phyloP scores from a whole-genome alignment of 2,113 vertebrate genomes.

The Phylloscopus trochilus region DNA sequence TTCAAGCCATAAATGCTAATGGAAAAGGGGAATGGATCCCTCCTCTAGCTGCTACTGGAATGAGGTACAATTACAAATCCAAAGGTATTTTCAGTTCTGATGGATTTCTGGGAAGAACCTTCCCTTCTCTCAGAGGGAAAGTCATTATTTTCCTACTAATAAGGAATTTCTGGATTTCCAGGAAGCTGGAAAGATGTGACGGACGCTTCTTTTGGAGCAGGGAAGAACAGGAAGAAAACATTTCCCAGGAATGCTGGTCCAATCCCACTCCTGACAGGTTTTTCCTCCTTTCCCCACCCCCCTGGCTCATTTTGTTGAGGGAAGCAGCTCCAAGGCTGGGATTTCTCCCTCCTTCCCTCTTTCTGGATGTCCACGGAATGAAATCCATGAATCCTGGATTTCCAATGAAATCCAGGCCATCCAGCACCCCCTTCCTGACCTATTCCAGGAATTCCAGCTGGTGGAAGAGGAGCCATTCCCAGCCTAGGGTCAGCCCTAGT shows the following conservation, averaged over 20 bases:
- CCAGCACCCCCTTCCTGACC: background rate
- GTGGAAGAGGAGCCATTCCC: background rate
- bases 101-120: background rate
- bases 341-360: background rate
- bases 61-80: background rate
- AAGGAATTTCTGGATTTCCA: background rate
- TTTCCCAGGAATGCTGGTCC: background rate
- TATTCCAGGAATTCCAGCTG: background rate
- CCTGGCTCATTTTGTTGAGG: background rate
- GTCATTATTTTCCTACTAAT: background rate
- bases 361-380: too few species aligned
- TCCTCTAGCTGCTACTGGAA: background rate
- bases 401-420: background rate
- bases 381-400: background rate
- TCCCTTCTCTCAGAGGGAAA: background rate
- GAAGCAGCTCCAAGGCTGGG: background rate
- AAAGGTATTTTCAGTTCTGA: background rate
- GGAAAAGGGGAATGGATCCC: background rate
- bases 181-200: background rate
- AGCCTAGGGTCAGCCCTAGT: background rate
- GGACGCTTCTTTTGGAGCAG: background rate
- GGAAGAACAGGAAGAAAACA: background rate
- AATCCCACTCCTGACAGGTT: background rate
- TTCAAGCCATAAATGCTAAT: background rate
- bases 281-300: background rate